phyloP scores from a whole-genome alignment of 2,888 invertebrate species.

The Adelognathus sp. region DNA sequence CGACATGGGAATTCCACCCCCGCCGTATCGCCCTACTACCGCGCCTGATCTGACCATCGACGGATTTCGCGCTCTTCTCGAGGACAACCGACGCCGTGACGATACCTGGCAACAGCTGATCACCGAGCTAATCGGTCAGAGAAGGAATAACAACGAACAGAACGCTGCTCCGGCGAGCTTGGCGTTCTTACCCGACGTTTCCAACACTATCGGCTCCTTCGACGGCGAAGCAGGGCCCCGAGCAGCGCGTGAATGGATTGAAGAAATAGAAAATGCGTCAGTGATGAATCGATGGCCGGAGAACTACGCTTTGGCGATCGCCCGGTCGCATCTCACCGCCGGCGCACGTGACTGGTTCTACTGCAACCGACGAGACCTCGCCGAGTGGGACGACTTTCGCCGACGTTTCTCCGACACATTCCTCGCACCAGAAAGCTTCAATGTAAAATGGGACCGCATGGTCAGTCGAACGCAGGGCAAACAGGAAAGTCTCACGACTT shows the following conservation, averaged over 20 bases:
- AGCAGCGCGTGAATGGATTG: conserved; percentile 20
- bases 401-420: neutral
- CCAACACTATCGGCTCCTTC: neutral
- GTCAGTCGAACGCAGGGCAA: conserved; percentile 1
- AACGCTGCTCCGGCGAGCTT: neutral
- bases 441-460: conserved; percentile 18
- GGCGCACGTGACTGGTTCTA: conserved; percentile 11
- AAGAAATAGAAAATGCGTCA: conserved; percentile 1
- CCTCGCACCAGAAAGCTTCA: conserved; percentile 6
- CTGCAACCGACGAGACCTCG: neutral
- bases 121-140: neutral
- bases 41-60: neutral
- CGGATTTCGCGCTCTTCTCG: conserved; percentile 2
- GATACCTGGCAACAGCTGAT: neutral
- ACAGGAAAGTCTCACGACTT: neutral
- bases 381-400: neutral
- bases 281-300: conserved; percentile 3
- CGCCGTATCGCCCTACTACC: neutral
- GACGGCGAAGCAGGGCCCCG: conserved; percentile 5
- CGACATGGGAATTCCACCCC: neutral
- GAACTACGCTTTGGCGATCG: neutral
- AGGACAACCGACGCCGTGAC: conserved; percentile 18
- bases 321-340: neutral
- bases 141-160: neutral
- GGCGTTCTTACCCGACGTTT: neutral